A percentile compares a stretch with the other conserved stretches of the same genome.
Evolutionary conservation across 1,140 invertebrate species (phyloP).

Genomic region (Drosophila sulfurigaster): DNA sequence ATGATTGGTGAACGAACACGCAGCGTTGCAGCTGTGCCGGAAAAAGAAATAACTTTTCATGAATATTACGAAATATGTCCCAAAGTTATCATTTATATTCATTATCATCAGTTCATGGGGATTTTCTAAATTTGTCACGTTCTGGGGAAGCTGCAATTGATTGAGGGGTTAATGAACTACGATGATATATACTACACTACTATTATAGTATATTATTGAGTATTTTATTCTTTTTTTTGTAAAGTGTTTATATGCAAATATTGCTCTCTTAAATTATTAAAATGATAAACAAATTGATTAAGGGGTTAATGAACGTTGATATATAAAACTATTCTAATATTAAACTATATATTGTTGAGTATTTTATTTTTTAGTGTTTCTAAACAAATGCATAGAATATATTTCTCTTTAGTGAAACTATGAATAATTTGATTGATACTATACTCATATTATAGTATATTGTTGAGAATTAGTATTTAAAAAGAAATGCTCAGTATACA

Average conservation of each 20-base stretch:
- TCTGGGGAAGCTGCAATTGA: not conserved
- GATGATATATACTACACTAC: not conserved
- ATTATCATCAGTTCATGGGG: not conserved
- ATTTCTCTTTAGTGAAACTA: too few species aligned
- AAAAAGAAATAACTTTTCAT: conserved; percentile 23
- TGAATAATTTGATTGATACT: not conserved
- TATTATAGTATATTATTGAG: too few species aligned
- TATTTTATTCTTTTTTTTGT: too few species aligned
- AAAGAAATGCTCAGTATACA: too few species aligned
- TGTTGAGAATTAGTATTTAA: too few species aligned
- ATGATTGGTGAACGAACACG: not conserved
- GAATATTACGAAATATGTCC: conserved; percentile 3
- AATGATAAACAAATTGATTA: not conserved
- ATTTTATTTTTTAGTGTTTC: too few species aligned
- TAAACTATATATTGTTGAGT: too few species aligned
- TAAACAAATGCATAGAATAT: too few species aligned
- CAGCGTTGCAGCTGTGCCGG: conserved; percentile 16
- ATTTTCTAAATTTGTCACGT: not conserved
- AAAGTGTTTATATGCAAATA: too few species aligned
- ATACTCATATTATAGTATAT: too few species aligned
- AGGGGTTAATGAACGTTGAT: not conserved
- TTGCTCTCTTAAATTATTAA: too few species aligned
- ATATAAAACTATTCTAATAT: too few species aligned
- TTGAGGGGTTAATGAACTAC: not conserved
- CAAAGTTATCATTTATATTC: conserved; percentile 17